Conservation (phyloP, 2,113 vertebrate species). For the Microcebus tavaratra region DNA sequence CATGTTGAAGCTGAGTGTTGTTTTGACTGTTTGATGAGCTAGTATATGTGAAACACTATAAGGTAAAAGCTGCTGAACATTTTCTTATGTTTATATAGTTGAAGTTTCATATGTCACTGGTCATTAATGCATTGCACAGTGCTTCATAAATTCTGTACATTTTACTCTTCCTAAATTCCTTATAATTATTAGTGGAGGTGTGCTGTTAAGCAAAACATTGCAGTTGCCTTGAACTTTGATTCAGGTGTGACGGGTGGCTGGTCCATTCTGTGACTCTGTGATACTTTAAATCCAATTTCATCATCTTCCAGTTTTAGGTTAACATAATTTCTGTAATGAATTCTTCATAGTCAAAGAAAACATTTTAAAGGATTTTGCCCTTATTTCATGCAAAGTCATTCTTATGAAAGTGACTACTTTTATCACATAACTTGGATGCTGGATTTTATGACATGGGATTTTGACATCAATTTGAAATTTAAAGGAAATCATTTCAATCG, state of each 20-base stretch:
- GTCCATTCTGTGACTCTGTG: background rate
- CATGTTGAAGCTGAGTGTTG: background rate
- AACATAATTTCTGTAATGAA: background rate
- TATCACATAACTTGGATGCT: background rate
- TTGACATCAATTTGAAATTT: background rate
- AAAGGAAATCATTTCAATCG: slow-evolving; percentile 9
- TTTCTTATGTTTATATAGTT: background rate
- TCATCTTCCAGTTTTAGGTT: background rate
- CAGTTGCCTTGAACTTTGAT: background rate
- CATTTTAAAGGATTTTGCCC: background rate
- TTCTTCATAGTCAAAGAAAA: background rate
- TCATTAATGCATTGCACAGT: background rate
- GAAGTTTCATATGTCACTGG: background rate
- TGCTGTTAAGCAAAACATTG: background rate
- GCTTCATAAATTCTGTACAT: background rate
- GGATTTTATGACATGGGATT: background rate
- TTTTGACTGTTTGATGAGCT: background rate
- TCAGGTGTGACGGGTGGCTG: background rate
- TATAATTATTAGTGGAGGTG: background rate
- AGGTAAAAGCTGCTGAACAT: background rate
- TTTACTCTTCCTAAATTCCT: background rate
- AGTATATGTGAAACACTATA: background rate
- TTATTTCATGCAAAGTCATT: slow-evolving; percentile 1
- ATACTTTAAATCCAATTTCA: slow-evolving; percentile 32
- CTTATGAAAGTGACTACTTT: slow-evolving; percentile 36